Evolutionary conservation across 35 echinoderm and acorn worm genomes (phyloP), one percentile per base, ranked within the genome.

Genomic region (Apostichopus japonicus): DNA sequence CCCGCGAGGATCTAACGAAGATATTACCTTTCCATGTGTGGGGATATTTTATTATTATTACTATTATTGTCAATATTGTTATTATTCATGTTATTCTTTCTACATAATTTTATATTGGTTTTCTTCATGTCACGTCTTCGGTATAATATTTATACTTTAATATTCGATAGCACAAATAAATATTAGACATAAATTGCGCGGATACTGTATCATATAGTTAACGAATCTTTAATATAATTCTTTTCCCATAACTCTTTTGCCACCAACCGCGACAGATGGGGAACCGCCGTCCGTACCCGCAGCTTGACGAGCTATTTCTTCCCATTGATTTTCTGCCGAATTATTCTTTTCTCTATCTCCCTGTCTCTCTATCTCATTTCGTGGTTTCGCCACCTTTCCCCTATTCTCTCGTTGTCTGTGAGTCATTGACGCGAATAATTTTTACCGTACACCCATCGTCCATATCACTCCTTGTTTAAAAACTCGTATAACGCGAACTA

Each of bases 401-500:
- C 7, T 55, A 44, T 55, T 83, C 51, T 5, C 13, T 19, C 79
- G 23, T 55, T 58, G 23, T 58, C 56, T 55, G 81, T 84, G 81
- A 84, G 24, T 84, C 81, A 84, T 54, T 84, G 86, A 73, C 24
- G 86, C 86, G 23, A 6, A 89, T 72, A 89, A 89, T 89, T 75
- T 75, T 73, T 63, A 72, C 86, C 61, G 51, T 89, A 63, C 59
- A 89, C 86, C 86, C 61, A 23, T 73, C 24, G 23, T 65, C 56
- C 25, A 72, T 52, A 51, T 78, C 17, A 24, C 11, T 0, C 22
- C 23, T 89, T 89, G 86, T 89, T 89, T 89, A 89, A 44, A 44
- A 89, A 89, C 44, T 89, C 86, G 22, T 89, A 89, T 89, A 72
- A 33, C 27, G 17, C 86, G 86, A 89, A 89, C 86, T 89, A 89